Evolutionary conservation across 1,140 invertebrate species (phyloP), one percentile per base, ranked within the genome.

Genomic region (Gryllus bimaculatus): DNA sequence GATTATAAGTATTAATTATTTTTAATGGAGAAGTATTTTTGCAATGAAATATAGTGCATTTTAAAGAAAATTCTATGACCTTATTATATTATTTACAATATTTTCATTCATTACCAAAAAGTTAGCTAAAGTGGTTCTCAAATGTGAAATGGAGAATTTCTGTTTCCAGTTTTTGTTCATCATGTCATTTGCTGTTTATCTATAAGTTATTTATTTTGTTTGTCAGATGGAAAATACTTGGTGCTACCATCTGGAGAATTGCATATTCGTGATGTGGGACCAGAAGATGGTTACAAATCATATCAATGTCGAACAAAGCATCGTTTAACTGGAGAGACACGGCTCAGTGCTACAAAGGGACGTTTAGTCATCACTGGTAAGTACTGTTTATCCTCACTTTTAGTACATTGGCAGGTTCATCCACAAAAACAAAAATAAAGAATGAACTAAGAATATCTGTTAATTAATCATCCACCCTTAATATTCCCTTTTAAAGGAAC

Each of bases 221-320:
- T 81, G 8, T 78, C 88, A 96, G 95, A 96, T 88, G 95, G 95
- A 82, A 96, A 96, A 91, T 98, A 96, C 86, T 89, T 97, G 84
- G 95, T 97, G 48, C 87, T 97, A 80, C 96, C 95, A 81, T 96
- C 95, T 83, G 96, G 96, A 81, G 96, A 97, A 88, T 89, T 97
- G 77, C 96, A 97, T 85, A 97, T 97, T 83, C 91, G 93, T 83
- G 95, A 97, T 87, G 96, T 97, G 78, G 94, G 93, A 85, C 94
- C 94, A 81, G 95, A 96, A 85, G 96, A 97, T 87, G 95, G 95
- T 80, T 96, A 95, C 86, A 97, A 97, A 87, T 94, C 92, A 80
- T 97, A 96, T 84, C 95, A 96, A 85, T 99, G 97, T 86, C 90
- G 95, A 82, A 98, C 96, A 74, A 95, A 95, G 85, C 96, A 98